Base-by-base conservation (phyloP, 2,888 invertebrate genomes). In the Eupithecia abbreviata region DNA sequence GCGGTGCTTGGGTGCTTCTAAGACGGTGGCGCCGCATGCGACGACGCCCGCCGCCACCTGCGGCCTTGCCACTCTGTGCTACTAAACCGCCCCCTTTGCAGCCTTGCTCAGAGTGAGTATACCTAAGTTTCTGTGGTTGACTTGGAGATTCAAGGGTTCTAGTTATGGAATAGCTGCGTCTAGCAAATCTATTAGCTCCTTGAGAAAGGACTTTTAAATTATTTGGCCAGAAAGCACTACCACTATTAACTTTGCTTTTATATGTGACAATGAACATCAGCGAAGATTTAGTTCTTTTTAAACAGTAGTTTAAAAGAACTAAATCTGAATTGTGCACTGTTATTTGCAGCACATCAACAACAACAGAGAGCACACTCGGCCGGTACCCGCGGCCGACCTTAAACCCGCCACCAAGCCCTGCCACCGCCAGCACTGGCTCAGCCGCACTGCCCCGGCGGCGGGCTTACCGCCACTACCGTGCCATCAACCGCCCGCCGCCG, bases 351-450 rank as follows among this genome's bases (percentile, higher is more conserved):
- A 97, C 97, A 0, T 97, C 97, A 18, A 75, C 81, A 7, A 77
- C 77, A 2, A 79, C 80, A 84, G 97, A 96, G 82, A 97, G 92
- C 85, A 86, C 96, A 42, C 96, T 96, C 82, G 96, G 96, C 82
- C 96, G 94, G 49, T 98, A 98, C 92, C 98, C 98, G n/a, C 96
- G 97, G 75, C 98, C 98, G 87, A 97, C 97, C 0, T 95, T 98
- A 58, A 98, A 98, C 93, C 98, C 98, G 58, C 98, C 98, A 18
- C 98, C 98, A 3, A 97, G 97, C 89, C 98, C 98, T 0, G 98
- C 98, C 15, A 97, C 98, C 0, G 96, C 96, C 96, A 86, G 96
- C 95, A 83, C 81, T 84, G 97, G 15, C 98, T 97, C 5, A 97
- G 97, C 90, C 98, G 97, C 7, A 96, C 6, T 95, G 96, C 82